Evolutionary conservation across 2,888 invertebrate species (phyloP), one percentile per base, ranked within the genome.

Genomic region (Sarcophaga carnaria): DNA sequence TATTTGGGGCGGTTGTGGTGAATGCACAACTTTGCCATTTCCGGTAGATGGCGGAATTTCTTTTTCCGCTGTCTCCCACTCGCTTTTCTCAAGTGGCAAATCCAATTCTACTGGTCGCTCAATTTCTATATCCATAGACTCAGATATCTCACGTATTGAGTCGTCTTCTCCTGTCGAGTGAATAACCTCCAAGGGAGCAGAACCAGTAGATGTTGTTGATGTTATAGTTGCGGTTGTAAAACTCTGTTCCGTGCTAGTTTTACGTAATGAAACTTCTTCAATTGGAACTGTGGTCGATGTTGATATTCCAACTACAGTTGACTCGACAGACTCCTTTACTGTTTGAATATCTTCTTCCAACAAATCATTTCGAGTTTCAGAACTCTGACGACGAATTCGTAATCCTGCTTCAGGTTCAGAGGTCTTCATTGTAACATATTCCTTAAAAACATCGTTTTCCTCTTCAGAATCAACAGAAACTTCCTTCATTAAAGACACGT

Each of bases 291-390:
- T 54, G 25, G 66, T 11, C 1, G 66, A 20, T n/a, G 77, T 5
- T 54, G 63, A 20, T 2, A 64, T 37, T 6, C 37, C 45, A 22
- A 74, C n/a, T 22, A 17, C 60, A 4, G 89, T 89, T 0, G 81
- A 25, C 72, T 90, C 91, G 45, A 4, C 22, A 6, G 45, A 5
- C 11, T 86, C 81, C 17, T 83, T 86, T 12, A 17, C 17, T 10
- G 60, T 20, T 5, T 69, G 5, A 20, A 49, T 64, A 54, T 89
- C 89, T 63, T 88, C 88, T 70, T 89, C 89, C 47, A 89, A 70
- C 14, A 93, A 86, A 89, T 93, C 93, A 82, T 93, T 93, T 83
- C 93, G 88, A 0, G 93, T 93, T 69, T 93, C 93, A 0, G 93
- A 93, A 2, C 92, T 90, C 81, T 93, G 93, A 12, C 93, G 90